Evolutionary conservation across 2,113 vertebrate species (phyloP).

Genomic region (Oreocharis arfaki): DNA sequence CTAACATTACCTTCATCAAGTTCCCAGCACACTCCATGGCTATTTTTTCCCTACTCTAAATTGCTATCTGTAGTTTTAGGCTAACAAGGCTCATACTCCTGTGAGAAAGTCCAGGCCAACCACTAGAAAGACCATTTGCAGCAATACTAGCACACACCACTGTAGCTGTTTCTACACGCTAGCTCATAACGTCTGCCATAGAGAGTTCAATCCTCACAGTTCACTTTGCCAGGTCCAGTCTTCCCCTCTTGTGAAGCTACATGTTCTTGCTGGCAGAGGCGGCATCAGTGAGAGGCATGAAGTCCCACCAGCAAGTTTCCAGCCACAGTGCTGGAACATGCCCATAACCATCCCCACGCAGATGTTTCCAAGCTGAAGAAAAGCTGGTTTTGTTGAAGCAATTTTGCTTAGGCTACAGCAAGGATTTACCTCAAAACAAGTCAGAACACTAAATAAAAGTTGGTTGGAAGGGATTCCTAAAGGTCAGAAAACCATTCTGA

Average conservation of each 20-base stretch:
- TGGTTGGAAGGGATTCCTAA: background rate
- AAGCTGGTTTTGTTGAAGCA: background rate
- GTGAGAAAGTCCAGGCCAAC: background rate
- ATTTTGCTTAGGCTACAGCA: background rate
- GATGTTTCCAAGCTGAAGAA: background rate
- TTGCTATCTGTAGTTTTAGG: background rate
- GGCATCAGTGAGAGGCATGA: background rate
- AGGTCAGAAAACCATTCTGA: background rate
- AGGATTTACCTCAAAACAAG: background rate
- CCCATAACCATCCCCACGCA: background rate
- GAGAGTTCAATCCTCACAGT: background rate
- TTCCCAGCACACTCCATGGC: background rate
- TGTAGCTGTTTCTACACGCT: background rate
- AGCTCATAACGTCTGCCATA: rapidly evolving
- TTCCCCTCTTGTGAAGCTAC: background rate
- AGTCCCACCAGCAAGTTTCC: background rate
- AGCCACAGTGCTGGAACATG: background rate
- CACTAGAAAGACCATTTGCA: background rate
- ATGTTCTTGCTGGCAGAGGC: background rate
- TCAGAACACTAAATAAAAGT: background rate
- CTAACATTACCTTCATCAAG: background rate
- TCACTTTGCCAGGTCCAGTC: background rate
- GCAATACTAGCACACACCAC: background rate
- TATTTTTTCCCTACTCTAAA: background rate
- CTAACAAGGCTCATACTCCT: background rate